Evolutionary conservation across 2,888 invertebrate genomes (phyloP), one percentile per base, ranked within the genome.

Genomic region (Dusona sp.): DNA sequence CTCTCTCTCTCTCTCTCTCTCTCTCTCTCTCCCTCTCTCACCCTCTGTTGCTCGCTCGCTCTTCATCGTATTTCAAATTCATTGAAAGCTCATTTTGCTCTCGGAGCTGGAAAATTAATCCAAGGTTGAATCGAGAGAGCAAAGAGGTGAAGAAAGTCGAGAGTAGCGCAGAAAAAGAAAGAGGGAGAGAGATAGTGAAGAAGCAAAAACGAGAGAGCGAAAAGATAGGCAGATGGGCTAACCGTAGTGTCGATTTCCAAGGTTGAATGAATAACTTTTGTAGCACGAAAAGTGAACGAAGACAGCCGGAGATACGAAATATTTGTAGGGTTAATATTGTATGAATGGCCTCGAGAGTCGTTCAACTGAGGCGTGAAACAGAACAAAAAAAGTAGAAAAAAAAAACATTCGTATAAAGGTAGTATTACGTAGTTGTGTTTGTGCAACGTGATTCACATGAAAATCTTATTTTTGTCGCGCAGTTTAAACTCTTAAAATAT

Each of bases 51-150:
- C 54, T 54, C 9, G 54, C 22, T 54, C 1, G 22, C 33, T n/a
- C 72, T 19, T 6, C 73, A 25, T 54, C 67, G 48, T 80, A 61
- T 68, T 79, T 80, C 45, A 86, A 81, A 81, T 81, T 78, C 80
- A 80, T 80, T 75, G 68, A 79, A 81, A 80, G 61, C 78, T 81
- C 81, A 75, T 78, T 74, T 70, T 68, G 64, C 74, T 74, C 78
- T 68, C 19, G 45, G 79, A 72, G 78, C 74, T 81, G 70, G 78
- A 84, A 82, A 86, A 86, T 86, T 82, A 84, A 84, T 86, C 81
- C 79, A 86, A 84, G 84, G 79, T 78, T 42, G 38, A 81, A 73
- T n/a, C 33, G 51, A 73, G 64, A 77, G 25, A 67, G 73, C 67
- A 48, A 38, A 68, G 36, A 68, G 33, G 45, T 29, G 57, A 38